Conservation (phyloP, 2,797 vertebrate genomes). For the Mallotus villosus region DNA sequence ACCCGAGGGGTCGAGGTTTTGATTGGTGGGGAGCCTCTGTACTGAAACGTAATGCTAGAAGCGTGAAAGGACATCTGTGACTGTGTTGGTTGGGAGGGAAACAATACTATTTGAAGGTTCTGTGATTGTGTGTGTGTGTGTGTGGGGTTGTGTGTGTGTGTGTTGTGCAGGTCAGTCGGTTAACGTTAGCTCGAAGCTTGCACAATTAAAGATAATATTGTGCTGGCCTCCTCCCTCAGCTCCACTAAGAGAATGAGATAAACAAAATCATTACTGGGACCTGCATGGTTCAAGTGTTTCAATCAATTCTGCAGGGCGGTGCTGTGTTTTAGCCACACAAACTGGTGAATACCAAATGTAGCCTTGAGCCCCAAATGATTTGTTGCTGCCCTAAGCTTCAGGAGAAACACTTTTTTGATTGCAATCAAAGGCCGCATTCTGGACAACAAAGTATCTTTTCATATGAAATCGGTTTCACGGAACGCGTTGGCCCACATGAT, state of each 20-base stretch:
- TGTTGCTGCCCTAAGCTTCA: conserved; percentile 3
- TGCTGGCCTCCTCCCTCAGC: not conserved
- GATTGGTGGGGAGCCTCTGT: too few species aligned
- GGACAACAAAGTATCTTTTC: not conserved
- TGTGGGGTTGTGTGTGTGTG: conserved; percentile 14
- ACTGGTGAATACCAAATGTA: not conserved
- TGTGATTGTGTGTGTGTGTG: conserved; percentile 11
- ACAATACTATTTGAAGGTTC: not conserved
- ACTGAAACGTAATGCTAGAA: too few species aligned
- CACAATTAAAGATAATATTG: not conserved
- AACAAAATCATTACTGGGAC: conserved; percentile 6
- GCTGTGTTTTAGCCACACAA: not conserved
- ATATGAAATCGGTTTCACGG: too few species aligned
- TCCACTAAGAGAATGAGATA: conserved; percentile 8
- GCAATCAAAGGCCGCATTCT: not conserved
- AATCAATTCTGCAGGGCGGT: conserved; percentile 1
- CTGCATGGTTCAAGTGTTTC: not conserved
- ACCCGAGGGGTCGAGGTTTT: too few species aligned
- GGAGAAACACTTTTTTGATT: too few species aligned
- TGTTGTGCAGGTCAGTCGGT: conserved; percentile 2
- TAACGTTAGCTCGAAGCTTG: not conserved
- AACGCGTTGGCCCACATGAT: too few species aligned
- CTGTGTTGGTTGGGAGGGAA: not conserved
- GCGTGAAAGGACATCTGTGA: not conserved
- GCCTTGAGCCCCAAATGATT: conserved; percentile 4